These are phyloP conservation scores for Calypte anna DNA, from an alignment of 2,113 vertebrate species.

Conservation along the genomic window DNA sequence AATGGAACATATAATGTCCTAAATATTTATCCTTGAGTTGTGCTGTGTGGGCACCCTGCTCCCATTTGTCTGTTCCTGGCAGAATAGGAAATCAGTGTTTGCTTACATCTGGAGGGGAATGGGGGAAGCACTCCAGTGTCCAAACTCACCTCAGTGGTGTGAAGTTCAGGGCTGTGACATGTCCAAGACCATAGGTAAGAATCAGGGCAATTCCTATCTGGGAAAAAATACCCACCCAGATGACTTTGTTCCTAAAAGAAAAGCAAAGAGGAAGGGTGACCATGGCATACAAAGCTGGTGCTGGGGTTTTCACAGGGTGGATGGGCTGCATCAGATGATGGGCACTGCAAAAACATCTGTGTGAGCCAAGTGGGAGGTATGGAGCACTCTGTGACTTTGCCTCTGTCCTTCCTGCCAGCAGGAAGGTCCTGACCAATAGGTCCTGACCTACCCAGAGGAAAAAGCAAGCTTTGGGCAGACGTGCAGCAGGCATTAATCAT, in stretches of 20 bases:
- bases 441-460: background rate
- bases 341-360: rapidly evolving
- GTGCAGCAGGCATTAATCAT: rapidly evolving
- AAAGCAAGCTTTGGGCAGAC: background rate
- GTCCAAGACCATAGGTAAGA: slow-evolving; percentile 78
- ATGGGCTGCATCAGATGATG: rapidly evolving
- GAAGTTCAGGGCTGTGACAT: slow-evolving; percentile 75
- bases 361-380: rapidly evolving
- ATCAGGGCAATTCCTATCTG: slow-evolving; percentile 77
- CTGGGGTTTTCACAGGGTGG: background rate
- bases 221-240: slow-evolving; percentile 81
- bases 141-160: slow-evolving; percentile 76
- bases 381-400: background rate
- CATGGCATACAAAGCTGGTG: background rate
- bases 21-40: background rate
- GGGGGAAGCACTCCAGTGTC: background rate
- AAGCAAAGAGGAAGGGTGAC: background rate
- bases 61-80: background rate
- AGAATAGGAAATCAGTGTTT: background rate
- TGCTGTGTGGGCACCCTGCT: background rate
- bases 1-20: background rate
- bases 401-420: background rate
- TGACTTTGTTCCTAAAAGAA: slow-evolving; percentile 80
- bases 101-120: rapidly evolving
- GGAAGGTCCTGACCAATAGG: no score